phyloP scores from a whole-genome alignment of 2,113 vertebrate species.

The Setophaga kirtlandii region DNA sequence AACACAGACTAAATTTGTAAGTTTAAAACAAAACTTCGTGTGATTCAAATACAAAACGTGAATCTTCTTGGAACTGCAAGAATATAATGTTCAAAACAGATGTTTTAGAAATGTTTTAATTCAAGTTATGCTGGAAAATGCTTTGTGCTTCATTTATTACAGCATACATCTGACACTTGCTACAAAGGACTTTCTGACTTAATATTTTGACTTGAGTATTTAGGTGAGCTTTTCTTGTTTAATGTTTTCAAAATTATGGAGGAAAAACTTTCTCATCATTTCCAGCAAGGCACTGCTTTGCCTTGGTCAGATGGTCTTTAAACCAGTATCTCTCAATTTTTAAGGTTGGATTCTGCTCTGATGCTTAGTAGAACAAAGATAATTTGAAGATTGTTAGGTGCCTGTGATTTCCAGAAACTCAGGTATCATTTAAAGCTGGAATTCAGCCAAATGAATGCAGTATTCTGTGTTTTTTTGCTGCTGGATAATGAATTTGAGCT shows the following conservation, averaged over 20 bases:
- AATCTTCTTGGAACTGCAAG: not conserved
- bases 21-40: not conserved
- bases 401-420: not conserved
- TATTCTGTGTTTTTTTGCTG: not conserved
- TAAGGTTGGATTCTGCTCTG: not conserved
- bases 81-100: not conserved
- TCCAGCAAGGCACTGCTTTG: not conserved
- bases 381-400: not conserved
- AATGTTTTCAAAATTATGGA: not conserved
- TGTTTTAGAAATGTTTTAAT: not conserved
- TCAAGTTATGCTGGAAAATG: not conserved
- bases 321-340: not conserved
- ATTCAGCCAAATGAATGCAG: not conserved
- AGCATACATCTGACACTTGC: not conserved
- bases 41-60: rapidly evolving
- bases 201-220: not conserved
- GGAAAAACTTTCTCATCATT: not conserved
- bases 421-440: not conserved
- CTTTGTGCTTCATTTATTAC: not conserved
- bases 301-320: not conserved
- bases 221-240: not conserved
- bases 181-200: not conserved
- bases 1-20: not conserved
- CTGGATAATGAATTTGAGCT: not conserved
- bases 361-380: not conserved